These are phyloP conservation scores for Euura saliciscinereae DNA, from an alignment of 1,140 invertebrate genomes.

Conservation along the genomic window DNA sequence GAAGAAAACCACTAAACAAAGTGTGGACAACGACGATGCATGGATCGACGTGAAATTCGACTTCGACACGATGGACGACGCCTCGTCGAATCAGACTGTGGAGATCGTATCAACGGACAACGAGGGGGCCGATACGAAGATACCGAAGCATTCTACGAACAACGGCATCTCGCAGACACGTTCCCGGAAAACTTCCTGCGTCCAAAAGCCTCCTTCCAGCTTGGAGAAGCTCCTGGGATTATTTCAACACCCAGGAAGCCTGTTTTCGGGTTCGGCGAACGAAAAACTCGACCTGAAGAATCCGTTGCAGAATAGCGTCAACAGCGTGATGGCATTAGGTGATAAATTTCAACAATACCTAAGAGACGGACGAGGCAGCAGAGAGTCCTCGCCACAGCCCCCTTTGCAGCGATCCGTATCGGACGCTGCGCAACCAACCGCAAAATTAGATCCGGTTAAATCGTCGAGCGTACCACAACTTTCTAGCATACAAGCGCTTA, in stretches of 20 bases:
- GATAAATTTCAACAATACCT: conserved; percentile 44
- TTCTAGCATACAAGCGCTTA: conserved; percentile 30
- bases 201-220: conserved; percentile 35
- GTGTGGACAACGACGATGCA: neutral
- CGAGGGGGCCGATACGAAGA: no score
- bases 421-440: conserved; percentile 14
- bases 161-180: neutral
- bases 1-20: neutral
- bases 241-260: conserved; percentile 39
- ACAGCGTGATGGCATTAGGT: conserved; percentile 35
- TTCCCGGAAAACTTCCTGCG: conserved; percentile 10
- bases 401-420: conserved; percentile 17
- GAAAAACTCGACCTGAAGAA: conserved; percentile 28
- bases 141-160: no score
- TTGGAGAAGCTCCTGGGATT: conserved; percentile 38
- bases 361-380: conserved; percentile 26
- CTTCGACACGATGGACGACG: neutral
- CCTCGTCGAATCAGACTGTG: neutral
- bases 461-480: conserved; percentile 32
- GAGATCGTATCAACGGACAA: no score
- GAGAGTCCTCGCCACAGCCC: neutral
- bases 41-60: neutral
- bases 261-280: conserved; percentile 30
- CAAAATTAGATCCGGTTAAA: conserved; percentile 29
- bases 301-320: conserved; percentile 33